phyloP scores from a whole-genome alignment of 1,140 invertebrate species.

The Eufriesea mexicana region DNA sequence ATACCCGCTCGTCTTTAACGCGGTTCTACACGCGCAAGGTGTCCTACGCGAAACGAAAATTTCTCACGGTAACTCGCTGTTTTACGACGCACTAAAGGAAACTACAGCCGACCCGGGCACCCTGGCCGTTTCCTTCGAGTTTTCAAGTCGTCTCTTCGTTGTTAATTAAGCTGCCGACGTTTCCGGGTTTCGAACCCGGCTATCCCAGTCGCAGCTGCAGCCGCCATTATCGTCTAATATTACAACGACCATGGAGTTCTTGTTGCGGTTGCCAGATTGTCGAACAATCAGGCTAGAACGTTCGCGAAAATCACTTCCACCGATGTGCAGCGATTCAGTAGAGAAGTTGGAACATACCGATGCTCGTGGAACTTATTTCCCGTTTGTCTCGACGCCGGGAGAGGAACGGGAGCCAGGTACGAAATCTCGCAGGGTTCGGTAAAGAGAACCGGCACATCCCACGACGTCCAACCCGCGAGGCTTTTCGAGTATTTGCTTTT shows the following conservation, averaged over 20 bases:
- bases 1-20: neutral
- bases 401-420: neutral
- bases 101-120: neutral
- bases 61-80: neutral
- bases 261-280: constrained; percentile 19
- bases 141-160: constrained; percentile 24
- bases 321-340: neutral
- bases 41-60: neutral
- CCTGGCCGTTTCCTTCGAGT: constrained; percentile 7
- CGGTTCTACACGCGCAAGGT: neutral
- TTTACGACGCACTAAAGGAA: constrained; percentile 29
- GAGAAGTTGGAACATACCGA: neutral
- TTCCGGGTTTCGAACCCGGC: constrained; percentile 9
- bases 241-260: constrained; percentile 16
- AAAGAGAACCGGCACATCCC: neutral
- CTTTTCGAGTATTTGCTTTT: neutral
- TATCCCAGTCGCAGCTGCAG: constrained; percentile 21
- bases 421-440: neutral
- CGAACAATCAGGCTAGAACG: neutral
- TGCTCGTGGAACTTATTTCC: neutral
- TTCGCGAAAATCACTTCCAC: neutral
- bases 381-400: neutral
- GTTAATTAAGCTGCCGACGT: constrained; percentile 47
- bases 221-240: constrained; percentile 45
- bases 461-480: too few species aligned